These are phyloP conservation scores for Rhagium mordax DNA, from an alignment of 2,888 invertebrate genomes.

Conservation along the genomic window DNA sequence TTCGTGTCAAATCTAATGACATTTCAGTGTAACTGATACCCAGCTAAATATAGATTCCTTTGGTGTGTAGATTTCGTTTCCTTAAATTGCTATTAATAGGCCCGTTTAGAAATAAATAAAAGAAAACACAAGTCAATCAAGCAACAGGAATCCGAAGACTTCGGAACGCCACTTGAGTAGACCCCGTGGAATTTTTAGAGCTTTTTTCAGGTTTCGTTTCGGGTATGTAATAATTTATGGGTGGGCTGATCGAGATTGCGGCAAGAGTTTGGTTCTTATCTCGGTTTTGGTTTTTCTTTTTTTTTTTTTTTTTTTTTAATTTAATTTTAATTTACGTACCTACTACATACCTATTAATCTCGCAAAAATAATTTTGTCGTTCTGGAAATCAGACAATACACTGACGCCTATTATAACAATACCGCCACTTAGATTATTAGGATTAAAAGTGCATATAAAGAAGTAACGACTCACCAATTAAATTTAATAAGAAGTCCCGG, in stretches of 20 bases:
- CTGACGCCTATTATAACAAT: too few species aligned
- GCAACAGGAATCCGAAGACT: not conserved
- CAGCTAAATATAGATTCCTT: not conserved
- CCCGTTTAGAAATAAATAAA: slow-evolving; percentile 7
- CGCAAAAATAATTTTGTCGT: too few species aligned
- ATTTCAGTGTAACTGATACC: not conserved
- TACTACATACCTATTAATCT: too few species aligned
- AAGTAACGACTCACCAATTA: not conserved
- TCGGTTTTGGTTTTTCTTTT: too few species aligned
- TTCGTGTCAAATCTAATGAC: not conserved
- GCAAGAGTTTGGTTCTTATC: not conserved
- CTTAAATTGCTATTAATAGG: slow-evolving; percentile 14
- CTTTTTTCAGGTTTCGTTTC: not conserved
- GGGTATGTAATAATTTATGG: not conserved
- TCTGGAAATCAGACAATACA: too few species aligned
- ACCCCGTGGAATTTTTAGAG: not conserved
- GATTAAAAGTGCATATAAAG: too few species aligned
- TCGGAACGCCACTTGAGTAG: not conserved
- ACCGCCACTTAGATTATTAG: too few species aligned
- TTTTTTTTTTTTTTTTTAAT: too few species aligned
- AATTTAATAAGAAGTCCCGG: not conserved
- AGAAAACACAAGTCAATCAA: slow-evolving; percentile 7
- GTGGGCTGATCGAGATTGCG: not conserved
- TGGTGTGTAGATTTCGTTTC: not conserved
- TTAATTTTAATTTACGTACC: too few species aligned